Conservation (phyloP, 2,113 vertebrate genomes). For the Zapornia atra region DNA sequence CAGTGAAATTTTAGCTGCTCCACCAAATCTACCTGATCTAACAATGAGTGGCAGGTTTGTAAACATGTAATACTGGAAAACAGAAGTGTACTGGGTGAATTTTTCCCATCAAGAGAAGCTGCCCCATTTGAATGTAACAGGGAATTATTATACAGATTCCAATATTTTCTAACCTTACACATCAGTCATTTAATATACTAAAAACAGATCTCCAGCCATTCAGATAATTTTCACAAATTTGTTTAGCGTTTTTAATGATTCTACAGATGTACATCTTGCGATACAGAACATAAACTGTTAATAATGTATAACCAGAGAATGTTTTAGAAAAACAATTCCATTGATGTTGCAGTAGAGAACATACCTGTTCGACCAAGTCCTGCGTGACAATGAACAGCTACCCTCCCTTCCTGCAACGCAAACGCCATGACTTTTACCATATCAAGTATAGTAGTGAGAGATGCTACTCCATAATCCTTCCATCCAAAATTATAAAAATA, state of each 20-base stretch:
- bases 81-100: not conserved
- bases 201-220: not conserved
- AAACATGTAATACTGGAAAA: not conserved
- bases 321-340: not conserved
- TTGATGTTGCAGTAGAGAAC: not conserved
- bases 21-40: not conserved
- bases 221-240: not conserved
- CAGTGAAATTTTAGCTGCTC: not conserved
- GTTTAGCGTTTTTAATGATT: not conserved
- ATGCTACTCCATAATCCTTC: slow-evolving; percentile 98
- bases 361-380: slow-evolving; percentile 96
- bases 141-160: not conserved
- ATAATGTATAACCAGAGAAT: not conserved
- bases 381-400: slow-evolving; percentile 94
- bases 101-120: not conserved
- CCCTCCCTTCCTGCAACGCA: slow-evolving; percentile 92
- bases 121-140: not conserved
- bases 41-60: not conserved
- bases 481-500: slow-evolving; percentile 99
- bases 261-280: not conserved
- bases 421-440: slow-evolving; percentile 99
- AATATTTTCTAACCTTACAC: not conserved
- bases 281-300: not conserved
- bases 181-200: not conserved
- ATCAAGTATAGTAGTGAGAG: slow-evolving; percentile 93